Percentiles rank a stretch among this genome's conserved stretches.
These are phyloP conservation scores for Neoseiulus cucumeris DNA, from an alignment of 1,140 invertebrate species.

Conservation along the genomic window DNA sequence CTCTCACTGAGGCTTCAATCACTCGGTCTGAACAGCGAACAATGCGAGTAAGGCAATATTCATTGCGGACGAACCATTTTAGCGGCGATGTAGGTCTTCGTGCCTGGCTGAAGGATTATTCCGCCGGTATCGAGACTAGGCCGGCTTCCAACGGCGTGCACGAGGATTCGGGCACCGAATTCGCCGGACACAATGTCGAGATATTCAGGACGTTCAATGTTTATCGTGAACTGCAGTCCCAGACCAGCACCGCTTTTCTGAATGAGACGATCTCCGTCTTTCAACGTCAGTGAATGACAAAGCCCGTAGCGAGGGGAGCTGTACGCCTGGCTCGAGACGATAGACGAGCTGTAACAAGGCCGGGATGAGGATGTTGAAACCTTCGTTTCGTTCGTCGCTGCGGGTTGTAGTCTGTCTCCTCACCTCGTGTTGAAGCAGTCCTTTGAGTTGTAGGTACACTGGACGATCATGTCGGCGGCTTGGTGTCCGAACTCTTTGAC, in stretches of 20 bases:
- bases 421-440: constrained; percentile 17
- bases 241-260: constrained; percentile 15
- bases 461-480: constrained; percentile 18
- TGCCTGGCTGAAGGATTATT: constrained; percentile 16
- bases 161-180: constrained; percentile 17
- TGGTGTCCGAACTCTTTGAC: constrained; percentile 17
- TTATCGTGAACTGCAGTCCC: constrained; percentile 18
- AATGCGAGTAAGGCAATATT: no score
- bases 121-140: constrained; percentile 18
- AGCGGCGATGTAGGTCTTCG: constrained; percentile 16
- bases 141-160: constrained; percentile 17
- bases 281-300: constrained; percentile 15
- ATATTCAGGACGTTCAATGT: constrained; percentile 18
- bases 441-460: constrained; percentile 19
- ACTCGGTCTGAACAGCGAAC: no score
- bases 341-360: background rate
- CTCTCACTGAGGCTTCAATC: background rate
- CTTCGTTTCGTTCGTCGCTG: no score
- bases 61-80: constrained; percentile 16
- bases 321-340: background rate
- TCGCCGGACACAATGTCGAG: constrained; percentile 18
- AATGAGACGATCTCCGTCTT: constrained; percentile 16
- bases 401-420: background rate
- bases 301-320: constrained; percentile 16
- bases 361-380: no score